Evolutionary conservation across 2,113 vertebrate genomes (phyloP).

Genomic region (Boleophthalmus pectinirostris): DNA sequence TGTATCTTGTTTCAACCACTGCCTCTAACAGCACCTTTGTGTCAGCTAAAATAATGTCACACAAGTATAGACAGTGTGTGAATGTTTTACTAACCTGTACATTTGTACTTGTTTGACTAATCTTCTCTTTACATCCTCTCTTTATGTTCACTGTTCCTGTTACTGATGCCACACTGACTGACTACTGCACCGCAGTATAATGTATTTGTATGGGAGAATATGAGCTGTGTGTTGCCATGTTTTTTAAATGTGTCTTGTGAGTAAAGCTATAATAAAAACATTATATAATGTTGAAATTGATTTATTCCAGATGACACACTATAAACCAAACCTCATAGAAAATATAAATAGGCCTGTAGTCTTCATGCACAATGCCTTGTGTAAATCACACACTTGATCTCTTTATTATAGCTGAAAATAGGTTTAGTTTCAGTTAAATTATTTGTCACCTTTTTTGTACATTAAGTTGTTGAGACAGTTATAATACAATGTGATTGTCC

Average conservation of each 20-base stretch:
- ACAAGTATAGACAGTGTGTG: neutral
- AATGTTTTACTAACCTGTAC: neutral
- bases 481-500: slow-evolving; percentile 63
- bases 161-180: slow-evolving; percentile 24
- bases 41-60: neutral
- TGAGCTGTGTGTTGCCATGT: slow-evolving; percentile 4
- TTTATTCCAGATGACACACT: slow-evolving; percentile 64
- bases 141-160: slow-evolving; percentile 11
- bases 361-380: slow-evolving; percentile 17
- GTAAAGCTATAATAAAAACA: slow-evolving; percentile 34
- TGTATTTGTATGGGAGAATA: slow-evolving; percentile 4
- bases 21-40: neutral
- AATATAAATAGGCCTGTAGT: slow-evolving; percentile 57
- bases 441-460: slow-evolving; percentile 3
- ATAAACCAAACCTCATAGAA: slow-evolving; percentile 52
- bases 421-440: slow-evolving; percentile 25
- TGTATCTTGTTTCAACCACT: neutral
- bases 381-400: slow-evolving; percentile 14
- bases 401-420: neutral
- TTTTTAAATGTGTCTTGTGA: slow-evolving; percentile 12
- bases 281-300: slow-evolving; percentile 42
- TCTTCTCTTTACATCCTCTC: neutral
- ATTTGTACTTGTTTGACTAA: slow-evolving; percentile 13
- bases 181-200: slow-evolving; percentile 21
- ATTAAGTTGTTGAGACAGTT: slow-evolving; percentile 5